Base-by-base conservation (phyloP, 1,140 invertebrate species). In the Drosophila yakuba region DNA sequence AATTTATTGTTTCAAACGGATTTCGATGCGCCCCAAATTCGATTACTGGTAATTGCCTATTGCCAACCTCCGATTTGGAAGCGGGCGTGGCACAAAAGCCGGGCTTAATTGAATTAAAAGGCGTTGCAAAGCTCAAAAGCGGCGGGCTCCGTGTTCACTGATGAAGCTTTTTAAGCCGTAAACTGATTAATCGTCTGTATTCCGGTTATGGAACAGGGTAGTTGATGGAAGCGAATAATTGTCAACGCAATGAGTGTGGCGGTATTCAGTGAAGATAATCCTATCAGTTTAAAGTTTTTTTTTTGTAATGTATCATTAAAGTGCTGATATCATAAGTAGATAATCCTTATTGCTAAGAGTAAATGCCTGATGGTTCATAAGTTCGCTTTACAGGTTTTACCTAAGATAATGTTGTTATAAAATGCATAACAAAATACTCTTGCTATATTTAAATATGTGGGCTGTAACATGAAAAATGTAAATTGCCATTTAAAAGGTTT, bases 1-100 rank as follows among this genome's bases (percentile, higher is more conserved):
- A 86, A 86, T 85, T 86, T 86, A 85, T 85, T 85, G 81, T 86
- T 85, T 74, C 78, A 86, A 86, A 76, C 82, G 82, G 74, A 81
- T 78, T 81, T 62, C 48, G 41, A 52, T 54, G 62, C 44, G 52
- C 52, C 59, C 82, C 57, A 80, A 80, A 85, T 85, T 85, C 81
- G 81, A 85, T 85, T 85, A 85, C 78, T 69, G 78, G 81, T 81
- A 85, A 85, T 84, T 84, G 81, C 78, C 81, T 78, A 85, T 86
- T 81, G 68, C 75, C 62, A 75, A 66, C 54, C 62, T 47, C 35
- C n/a, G 15, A 2, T 36, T 20, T 10, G 47, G 7, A 43, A 45
- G 60, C 60, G 28, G 69, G 28, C 38, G 58, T 43, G 38, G 64
- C 73, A 80, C 73, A 85, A 85, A 80, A 81, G 78, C 78, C 68